Percentiles rank a stretch among this genome's conserved stretches.
Conservation (phyloP, 1,140 invertebrate genomes). For the Teleopsis dalmanni region DNA sequence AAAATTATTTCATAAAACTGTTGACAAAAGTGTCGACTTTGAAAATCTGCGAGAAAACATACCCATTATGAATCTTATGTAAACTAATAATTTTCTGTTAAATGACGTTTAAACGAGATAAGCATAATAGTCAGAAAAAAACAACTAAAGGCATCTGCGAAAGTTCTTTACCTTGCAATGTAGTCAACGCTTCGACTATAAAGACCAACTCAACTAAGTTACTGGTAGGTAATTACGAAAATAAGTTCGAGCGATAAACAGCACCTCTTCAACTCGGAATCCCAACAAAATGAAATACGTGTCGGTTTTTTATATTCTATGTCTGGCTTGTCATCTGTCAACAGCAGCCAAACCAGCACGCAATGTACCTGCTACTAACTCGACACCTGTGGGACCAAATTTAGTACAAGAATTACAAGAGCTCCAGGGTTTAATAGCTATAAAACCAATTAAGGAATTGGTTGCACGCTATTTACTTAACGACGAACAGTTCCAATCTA, state of each 20-base stretch:
- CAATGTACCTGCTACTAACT: not conserved
- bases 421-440: constrained; percentile 22
- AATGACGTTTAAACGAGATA: too few relatives aligned
- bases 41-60: too few relatives aligned
- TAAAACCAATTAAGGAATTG: constrained; percentile 26
- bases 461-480: constrained; percentile 32
- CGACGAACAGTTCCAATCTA: constrained; percentile 33
- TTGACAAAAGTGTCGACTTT: too few relatives aligned
- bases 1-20: too few relatives aligned
- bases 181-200: too few relatives aligned
- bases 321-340: not conserved
- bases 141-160: too few relatives aligned
- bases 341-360: not conserved
- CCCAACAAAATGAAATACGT: not conserved
- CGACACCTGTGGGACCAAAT: constrained; percentile 18
- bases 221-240: too few relatives aligned
- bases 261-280: not conserved
- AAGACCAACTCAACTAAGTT: too few relatives aligned
- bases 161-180: too few relatives aligned
- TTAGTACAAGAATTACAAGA: constrained; percentile 30
- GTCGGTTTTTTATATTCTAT: not conserved
- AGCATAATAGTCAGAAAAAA: too few relatives aligned
- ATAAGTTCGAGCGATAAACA: not conserved
- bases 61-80: too few relatives aligned
- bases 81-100: too few relatives aligned